phyloP scores from a whole-genome alignment of 2,888 invertebrate genomes.

The Ecliptopera silaceata region DNA sequence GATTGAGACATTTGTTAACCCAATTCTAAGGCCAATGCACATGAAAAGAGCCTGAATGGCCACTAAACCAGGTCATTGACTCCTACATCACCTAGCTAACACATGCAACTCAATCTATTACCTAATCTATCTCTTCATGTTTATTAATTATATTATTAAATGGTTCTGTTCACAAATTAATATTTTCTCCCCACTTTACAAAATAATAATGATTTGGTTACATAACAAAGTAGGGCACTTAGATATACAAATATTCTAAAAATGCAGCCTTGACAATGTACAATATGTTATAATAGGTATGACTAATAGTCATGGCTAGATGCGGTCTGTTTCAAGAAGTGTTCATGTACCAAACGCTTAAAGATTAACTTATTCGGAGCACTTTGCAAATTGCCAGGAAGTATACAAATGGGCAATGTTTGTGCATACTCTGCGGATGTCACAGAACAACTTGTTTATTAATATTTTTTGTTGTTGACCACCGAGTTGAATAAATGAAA shows the following conservation, averaged over 20 bases:
- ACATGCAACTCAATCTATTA: not conserved
- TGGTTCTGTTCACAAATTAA: not conserved
- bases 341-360: too few species aligned
- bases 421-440: too few species aligned
- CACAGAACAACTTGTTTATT: too few species aligned
- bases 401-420: too few species aligned
- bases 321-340: too few species aligned
- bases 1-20: conserved; percentile 11
- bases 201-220: conserved; percentile 8
- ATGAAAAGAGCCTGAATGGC: not conserved
- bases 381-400: too few species aligned
- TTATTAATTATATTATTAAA: too few species aligned
- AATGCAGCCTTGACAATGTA: not conserved
- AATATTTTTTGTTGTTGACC: too few species aligned
- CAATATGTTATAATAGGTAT: conserved; percentile 1
- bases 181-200: not conserved
- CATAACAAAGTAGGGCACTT: conserved; percentile 2
- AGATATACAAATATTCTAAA: conserved; percentile 1
- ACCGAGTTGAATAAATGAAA: too few species aligned
- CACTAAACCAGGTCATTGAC: conserved; percentile 21
- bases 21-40: conserved; percentile 7
- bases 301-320: too few species aligned
- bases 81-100: not conserved
- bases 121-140: not conserved
- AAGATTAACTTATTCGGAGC: too few species aligned